A percentile compares a stretch with the other conserved stretches of the same genome.
These are phyloP conservation scores for Dynastes maya DNA, from an alignment of 2,888 invertebrate species.

Conservation along the genomic window DNA sequence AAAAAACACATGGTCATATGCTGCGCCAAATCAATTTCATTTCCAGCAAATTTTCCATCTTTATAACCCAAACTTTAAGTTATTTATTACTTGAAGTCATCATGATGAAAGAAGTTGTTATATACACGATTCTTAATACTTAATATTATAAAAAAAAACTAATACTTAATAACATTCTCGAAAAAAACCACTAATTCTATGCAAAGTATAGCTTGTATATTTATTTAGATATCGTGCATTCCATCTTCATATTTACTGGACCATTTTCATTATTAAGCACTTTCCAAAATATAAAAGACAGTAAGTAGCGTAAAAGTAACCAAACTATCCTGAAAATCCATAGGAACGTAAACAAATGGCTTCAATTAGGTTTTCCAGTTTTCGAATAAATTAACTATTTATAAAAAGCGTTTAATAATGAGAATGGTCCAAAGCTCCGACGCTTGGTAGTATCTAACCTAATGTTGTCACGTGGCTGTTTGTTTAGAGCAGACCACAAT, in stretches of 20 bases:
- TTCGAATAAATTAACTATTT: background rate
- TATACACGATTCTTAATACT: slow-evolving; percentile 40
- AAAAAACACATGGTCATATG: background rate
- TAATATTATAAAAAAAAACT: slow-evolving; percentile 40
- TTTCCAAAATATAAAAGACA: slow-evolving; percentile 38
- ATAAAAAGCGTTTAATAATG: slow-evolving; percentile 53
- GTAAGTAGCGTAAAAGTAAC: slow-evolving; percentile 4
- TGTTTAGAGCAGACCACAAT: slow-evolving; percentile 29
- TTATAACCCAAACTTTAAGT: slow-evolving; percentile 16
- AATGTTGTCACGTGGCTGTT: slow-evolving; percentile 45
- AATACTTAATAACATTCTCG: slow-evolving; percentile 70
- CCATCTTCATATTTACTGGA: slow-evolving; percentile 54
- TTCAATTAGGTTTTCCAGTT: background rate
- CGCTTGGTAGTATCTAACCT: slow-evolving; percentile 54
- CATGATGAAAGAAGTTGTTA: slow-evolving; percentile 38
- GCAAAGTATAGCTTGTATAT: slow-evolving; percentile 92
- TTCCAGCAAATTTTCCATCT: background rate
- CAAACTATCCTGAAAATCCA: no score
- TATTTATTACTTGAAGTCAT: slow-evolving; percentile 16
- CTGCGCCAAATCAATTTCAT: slow-evolving; percentile 16
- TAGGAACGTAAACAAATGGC: no score
- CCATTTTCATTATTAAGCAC: slow-evolving; percentile 54
- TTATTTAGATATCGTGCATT: slow-evolving; percentile 57
- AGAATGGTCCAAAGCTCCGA: slow-evolving; percentile 54
- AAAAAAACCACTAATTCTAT: slow-evolving; percentile 92